Percentiles rank a stretch among this genome's conserved stretches.
phyloP scores from a whole-genome alignment of 2,888 invertebrate genomes.

The Pammene fasciana region DNA sequence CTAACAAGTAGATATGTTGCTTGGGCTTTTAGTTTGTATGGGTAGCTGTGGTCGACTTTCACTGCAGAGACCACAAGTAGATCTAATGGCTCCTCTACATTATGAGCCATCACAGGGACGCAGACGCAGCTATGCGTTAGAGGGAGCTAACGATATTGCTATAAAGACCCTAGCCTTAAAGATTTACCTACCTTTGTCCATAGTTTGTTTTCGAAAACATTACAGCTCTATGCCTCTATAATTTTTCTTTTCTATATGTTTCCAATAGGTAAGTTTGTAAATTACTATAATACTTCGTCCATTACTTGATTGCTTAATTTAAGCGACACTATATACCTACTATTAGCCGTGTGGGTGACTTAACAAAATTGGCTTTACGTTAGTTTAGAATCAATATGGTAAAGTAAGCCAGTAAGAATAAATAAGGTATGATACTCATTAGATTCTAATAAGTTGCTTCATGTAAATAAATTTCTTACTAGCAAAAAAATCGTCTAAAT shows the following conservation, averaged over 20 bases:
- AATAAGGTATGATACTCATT: no score
- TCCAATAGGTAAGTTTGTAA: neutral
- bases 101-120: no score
- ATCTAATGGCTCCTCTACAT: no score
- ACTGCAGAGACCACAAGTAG: constrained; percentile 10
- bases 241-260: neutral
- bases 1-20: neutral
- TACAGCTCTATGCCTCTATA: no score
- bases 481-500: no score
- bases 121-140: no score
- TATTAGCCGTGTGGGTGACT: neutral
- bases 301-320: constrained; percentile 3
- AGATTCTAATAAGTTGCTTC: no score
- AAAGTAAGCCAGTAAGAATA: no score
- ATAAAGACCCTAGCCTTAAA: no score
- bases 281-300: neutral
- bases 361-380: neutral
- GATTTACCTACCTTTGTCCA: neutral
- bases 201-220: neutral
- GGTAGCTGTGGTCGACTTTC: constrained; percentile 17
- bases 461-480: no score
- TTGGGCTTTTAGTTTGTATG: constrained; percentile 5
- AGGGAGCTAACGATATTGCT: no score
- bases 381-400: no score
- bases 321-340: neutral